Evolutionary conservation across 2,113 vertebrate species (phyloP).

Genomic region (Prunella himalayana): DNA sequence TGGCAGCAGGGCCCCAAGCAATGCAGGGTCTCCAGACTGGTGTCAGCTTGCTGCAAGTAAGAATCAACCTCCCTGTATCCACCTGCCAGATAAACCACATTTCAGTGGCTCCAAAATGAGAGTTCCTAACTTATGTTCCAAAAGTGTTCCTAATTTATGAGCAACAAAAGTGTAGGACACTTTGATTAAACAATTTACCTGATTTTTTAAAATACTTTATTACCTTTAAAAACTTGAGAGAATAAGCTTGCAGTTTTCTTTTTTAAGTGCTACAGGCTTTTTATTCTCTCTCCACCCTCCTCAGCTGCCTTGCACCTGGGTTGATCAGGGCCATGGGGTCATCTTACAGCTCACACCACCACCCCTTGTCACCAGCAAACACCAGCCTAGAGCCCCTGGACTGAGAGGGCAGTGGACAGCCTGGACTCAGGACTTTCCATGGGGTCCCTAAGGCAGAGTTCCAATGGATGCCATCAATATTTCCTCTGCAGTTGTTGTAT

Average conservation of each 20-base stretch:
- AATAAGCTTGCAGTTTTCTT: neutral
- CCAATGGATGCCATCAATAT: neutral
- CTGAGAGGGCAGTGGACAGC: neutral
- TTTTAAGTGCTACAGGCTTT: neutral
- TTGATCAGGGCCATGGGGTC: neutral
- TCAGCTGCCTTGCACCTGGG: neutral
- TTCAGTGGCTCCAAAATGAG: neutral
- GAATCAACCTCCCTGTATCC: neutral
- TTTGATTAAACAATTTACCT: neutral
- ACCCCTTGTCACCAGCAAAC: neutral
- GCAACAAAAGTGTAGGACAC: neutral
- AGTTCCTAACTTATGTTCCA: neutral
- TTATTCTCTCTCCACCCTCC: neutral
- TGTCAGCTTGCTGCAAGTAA: neutral
- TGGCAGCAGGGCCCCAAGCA: accelerated
- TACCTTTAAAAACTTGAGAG: neutral
- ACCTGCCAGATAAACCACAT: neutral
- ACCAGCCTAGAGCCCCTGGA: neutral
- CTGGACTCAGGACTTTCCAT: neutral
- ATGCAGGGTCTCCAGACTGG: neutral
- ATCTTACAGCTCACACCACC: neutral
- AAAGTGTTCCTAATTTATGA: neutral
- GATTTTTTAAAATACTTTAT: neutral
- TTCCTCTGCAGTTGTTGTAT: neutral
- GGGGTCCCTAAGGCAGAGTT: neutral